phyloP scores from a whole-genome alignment of 1,140 invertebrate genomes.

The Tetragnatha versicolor region DNA sequence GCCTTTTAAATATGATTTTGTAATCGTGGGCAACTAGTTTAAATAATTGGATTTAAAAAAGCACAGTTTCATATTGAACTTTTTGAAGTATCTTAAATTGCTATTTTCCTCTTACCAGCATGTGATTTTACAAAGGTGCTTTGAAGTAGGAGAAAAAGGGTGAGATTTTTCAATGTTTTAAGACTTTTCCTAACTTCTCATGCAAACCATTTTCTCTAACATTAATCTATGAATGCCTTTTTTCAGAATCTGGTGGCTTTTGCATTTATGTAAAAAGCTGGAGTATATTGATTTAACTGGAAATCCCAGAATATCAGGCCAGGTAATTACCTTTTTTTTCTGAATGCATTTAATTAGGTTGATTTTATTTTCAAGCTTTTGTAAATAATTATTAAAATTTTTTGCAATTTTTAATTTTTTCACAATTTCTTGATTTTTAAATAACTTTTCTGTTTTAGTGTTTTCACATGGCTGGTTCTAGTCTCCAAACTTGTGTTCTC shows the following conservation, averaged over 20 bases:
- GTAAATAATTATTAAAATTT: background rate
- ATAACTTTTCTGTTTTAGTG: slow-evolving; percentile 30
- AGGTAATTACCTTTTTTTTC: slow-evolving; percentile 36
- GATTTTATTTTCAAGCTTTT: background rate
- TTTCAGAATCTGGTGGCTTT: slow-evolving; percentile 57
- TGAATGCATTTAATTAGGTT: too few relatives aligned
- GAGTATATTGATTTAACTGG: slow-evolving; percentile 56
- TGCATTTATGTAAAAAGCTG: slow-evolving; percentile 56
- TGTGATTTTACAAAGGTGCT: slow-evolving; percentile 45
- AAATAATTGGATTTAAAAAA: too few relatives aligned
- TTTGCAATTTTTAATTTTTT: background rate
- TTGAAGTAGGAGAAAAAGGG: slow-evolving; percentile 52
- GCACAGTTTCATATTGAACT: too few relatives aligned
- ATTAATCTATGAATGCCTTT: too few relatives aligned
- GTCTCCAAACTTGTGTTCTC: slow-evolving; percentile 50
- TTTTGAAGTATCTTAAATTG: too few relatives aligned
- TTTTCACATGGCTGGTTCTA: slow-evolving; percentile 56
- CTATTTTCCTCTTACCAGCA: slow-evolving; percentile 6
- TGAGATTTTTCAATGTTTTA: background rate
- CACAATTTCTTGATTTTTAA: background rate
- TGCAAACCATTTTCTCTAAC: background rate
- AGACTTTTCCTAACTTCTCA: too few relatives aligned
- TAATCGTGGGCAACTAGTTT: too few relatives aligned
- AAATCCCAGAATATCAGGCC: slow-evolving; percentile 50
- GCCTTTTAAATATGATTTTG: too few relatives aligned